Conservation (phyloP, 2,797 vertebrate genomes). For the Mycteria americana region DNA sequence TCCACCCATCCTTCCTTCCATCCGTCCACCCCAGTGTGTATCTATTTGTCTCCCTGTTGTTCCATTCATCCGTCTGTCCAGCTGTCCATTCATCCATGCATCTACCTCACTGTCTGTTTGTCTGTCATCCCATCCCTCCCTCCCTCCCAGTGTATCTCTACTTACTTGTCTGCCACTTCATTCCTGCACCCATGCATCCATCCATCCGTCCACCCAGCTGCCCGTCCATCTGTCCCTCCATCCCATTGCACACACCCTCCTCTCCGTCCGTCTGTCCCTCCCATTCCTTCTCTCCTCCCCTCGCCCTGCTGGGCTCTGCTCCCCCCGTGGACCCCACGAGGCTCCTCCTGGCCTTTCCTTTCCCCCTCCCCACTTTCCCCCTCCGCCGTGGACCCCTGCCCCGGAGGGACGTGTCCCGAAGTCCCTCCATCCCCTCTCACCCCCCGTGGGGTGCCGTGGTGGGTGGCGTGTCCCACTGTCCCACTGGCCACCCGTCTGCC, state of each 20-base stretch:
- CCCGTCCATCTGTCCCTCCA: neutral
- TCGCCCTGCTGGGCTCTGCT: rapidly evolving
- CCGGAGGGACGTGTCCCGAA: rapidly evolving
- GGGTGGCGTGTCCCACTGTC: neutral
- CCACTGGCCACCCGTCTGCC: neutral
- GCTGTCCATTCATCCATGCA: neutral
- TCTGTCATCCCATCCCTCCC: too few relatives aligned
- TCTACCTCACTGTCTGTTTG: too few relatives aligned
- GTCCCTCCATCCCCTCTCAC: neutral
- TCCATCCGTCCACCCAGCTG: neutral
- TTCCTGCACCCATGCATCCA: neutral
- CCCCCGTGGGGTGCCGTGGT: rapidly evolving
- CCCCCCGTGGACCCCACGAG: rapidly evolving
- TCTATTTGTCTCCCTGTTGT: too few relatives aligned
- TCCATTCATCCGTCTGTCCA: too few relatives aligned
- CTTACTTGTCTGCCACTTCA: neutral
- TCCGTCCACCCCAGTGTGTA: neutral
- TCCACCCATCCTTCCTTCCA: neutral
- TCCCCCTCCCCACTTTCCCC: neutral
- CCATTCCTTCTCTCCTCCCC: neutral
- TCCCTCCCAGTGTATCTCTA: neutral
- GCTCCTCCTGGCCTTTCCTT: neutral
- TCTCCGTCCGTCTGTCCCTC: neutral
- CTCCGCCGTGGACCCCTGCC: rapidly evolving
- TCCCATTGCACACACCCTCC: neutral